Base-by-base conservation (phyloP, 2,888 invertebrate species). In the Xanthorhoe spadicearia region DNA sequence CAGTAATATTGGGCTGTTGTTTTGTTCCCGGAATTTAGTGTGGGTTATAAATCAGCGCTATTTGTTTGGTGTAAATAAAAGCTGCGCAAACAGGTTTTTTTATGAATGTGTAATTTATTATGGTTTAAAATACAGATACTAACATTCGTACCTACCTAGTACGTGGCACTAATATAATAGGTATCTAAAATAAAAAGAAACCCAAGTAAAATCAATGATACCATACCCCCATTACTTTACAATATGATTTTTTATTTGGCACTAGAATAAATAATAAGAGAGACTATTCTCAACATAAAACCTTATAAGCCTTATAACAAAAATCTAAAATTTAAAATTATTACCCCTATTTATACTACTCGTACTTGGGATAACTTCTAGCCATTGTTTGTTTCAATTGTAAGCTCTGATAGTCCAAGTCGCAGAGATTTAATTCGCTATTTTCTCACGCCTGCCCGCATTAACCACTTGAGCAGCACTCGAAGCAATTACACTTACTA, bases 401-500 rank as follows among this genome's bases (percentile, higher is more conserved):
- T 17, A 53, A 53, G 53, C 28, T 53, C 38, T 55, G 43, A 48
- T 55, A 19, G 51, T 15, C 19, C 23, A 59, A 6, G 19, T 49
- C 52, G 7, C 17, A 48, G 15, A 43, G 49, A 59, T 54, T 57
- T 57, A 50, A 57, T 57, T 64, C 6, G 19, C 61, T 54, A 51
- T 62, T 66, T 62, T 62, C 66, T 59, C 58, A 63, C 46, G 35
- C 54, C 19, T 54, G 51, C 38, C 52, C 52, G 38, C 60, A 60
- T 63, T 56, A 63, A 43, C 55, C 67, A 67, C 63, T 67, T 60
- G 56, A 56, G 15, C 50, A 51, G 60, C 67, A 67, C 67, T 67
- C 52, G 52, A 60, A 35, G 60, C 59, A 66, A 59, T 62, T 62
- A 66, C 57, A 58, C 23, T 15, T 23, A 54, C 46, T 53, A 28